Base-by-base conservation (phyloP, 2,888 invertebrate species). In the Amphiduros pacificus region DNA sequence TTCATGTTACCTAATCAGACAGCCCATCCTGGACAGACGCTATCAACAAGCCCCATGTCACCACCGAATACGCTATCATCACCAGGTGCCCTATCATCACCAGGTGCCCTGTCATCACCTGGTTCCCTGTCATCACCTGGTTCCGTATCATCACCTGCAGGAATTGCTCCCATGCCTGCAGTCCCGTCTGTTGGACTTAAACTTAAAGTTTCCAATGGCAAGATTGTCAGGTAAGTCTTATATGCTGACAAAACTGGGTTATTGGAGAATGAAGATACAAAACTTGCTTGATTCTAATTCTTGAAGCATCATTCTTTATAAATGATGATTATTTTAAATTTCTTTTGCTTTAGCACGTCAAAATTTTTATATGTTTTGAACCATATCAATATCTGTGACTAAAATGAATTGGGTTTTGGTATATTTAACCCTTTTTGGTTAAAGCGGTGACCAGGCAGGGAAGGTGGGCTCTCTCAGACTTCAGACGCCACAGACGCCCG, bases 121-220 rank as follows among this genome's bases (percentile, higher is more conserved):
- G 22, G 32, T 2, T 22, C 53, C 1, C 31, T 22, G n/a, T 22
- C 9, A 3, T n/a, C 31, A 5, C 2, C 53, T 1, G 53, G 53
- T 20, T 36, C 53, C 11, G 22, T 49, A 32, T 49, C 48, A 6
- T 36, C 59, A 17, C 40, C 51, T n/a, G 51, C n/a, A n/a, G n/a
- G n/a, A n/a, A n/a, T n/a, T n/a, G n/a, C n/a, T n/a, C 27, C 40
- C 17, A 59, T 51, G 59, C 27, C 59, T 17, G 49, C 59, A 14
- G 36, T 52, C 27, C 26, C 60, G 6, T 9, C 56, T 17, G n/a
- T 44, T 17, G 61, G 44, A 9, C 71, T 78, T 11, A 76, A 73
- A 53, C 72, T 78, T 5, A 77, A 77, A 61, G 73, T 78, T 28
- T 77, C 77, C n/a, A 77, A 77, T 68, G 78, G 78, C 4, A 78